Evolutionary conservation across 2,113 vertebrate genomes (phyloP).

Genomic region (Plecotus auritus): DNA sequence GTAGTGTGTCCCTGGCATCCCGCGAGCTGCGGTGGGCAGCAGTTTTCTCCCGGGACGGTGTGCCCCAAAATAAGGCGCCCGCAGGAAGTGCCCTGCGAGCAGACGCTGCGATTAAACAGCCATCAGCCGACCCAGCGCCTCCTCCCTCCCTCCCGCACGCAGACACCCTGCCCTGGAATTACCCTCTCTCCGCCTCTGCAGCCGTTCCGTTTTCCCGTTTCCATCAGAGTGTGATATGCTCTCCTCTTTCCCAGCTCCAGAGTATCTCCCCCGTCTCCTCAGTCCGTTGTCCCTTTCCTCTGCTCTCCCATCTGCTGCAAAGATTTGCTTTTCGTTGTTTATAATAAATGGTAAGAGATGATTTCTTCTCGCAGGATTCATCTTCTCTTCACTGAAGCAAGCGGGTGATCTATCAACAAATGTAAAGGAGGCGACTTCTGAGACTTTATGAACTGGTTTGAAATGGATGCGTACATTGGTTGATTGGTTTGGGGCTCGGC

Average conservation of each 20-base stretch:
- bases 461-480: neutral
- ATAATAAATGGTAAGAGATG: neutral
- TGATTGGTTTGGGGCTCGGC: neutral
- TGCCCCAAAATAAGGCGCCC: slow-evolving; percentile 19
- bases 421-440: neutral
- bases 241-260: neutral
- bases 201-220: neutral
- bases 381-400: neutral
- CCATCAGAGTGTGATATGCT: rapidly evolving
- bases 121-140: neutral
- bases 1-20: slow-evolving; percentile 38
- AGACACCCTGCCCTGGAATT: neutral
- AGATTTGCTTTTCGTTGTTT: neutral
- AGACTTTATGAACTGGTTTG: neutral
- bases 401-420: neutral
- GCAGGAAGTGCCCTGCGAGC: neutral
- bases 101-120: slow-evolving; percentile 18
- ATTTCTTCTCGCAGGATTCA: neutral
- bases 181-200: rapidly evolving
- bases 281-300: too few relatives aligned
- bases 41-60: neutral
- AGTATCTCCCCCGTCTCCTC: rapidly evolving
- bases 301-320: neutral
- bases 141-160: rapidly evolving
- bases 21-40: neutral